Conservation (phyloP, 2,888 invertebrate genomes). For the Agriotes lineatus region DNA sequence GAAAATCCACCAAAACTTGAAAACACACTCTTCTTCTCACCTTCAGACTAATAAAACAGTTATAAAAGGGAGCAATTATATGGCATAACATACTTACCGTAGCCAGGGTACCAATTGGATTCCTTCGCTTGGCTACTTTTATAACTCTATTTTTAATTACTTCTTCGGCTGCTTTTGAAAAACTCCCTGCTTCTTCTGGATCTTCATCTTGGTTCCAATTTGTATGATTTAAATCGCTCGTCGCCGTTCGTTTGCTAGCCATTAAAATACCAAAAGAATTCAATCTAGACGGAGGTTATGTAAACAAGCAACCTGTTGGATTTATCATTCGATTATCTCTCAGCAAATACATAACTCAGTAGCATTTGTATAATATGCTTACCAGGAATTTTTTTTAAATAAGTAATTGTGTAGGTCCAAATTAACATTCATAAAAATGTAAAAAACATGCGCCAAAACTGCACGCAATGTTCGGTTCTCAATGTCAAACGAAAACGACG, state of each 20-base stretch:
- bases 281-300: constrained; percentile 25
- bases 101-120: constrained; percentile 55
- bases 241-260: constrained; percentile 82
- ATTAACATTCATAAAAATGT: constrained; percentile 6
- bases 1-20: constrained; percentile 77
- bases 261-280: constrained; percentile 63
- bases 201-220: constrained; percentile 89
- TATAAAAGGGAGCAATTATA: too few relatives aligned
- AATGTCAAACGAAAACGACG: constrained; percentile 1
- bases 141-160: constrained; percentile 82
- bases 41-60: constrained; percentile 56
- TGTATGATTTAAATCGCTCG: constrained; percentile 82
- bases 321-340: background rate
- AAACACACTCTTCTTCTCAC: constrained; percentile 73
- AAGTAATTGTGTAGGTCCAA: background rate
- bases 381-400: constrained; percentile 4
- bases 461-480: background rate
- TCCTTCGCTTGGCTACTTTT: constrained; percentile 81
- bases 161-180: constrained; percentile 76
- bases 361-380: background rate
- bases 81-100: constrained; percentile 32
- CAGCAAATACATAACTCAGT: background rate
- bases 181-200: constrained; percentile 81
- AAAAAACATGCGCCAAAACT: constrained; percentile 33
- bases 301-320: constrained; percentile 37